Evolutionary conservation across 2,888 invertebrate species (phyloP).

Genomic region (Ophion slaviceki): DNA sequence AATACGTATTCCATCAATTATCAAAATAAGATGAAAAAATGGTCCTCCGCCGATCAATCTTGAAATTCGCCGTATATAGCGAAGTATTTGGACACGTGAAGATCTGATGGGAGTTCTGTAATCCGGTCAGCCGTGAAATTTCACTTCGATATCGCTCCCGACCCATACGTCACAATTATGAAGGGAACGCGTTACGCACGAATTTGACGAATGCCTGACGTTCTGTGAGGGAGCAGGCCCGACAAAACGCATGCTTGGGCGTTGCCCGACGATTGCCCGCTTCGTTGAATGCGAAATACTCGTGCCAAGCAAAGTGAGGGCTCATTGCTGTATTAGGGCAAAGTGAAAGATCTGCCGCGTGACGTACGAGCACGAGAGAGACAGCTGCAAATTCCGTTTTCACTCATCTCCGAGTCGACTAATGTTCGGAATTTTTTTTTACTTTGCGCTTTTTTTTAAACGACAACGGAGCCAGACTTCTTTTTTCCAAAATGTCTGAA

Average conservation of each 20-base stretch:
- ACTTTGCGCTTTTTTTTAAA: too few species aligned
- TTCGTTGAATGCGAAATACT: conserved; percentile 53
- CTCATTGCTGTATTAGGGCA: conserved; percentile 8
- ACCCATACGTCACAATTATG: conserved; percentile 76
- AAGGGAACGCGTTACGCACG: conserved; percentile 60
- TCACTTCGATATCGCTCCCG: conserved; percentile 70
- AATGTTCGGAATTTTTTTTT: too few species aligned
- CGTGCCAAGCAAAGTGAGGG: conserved; percentile 16
- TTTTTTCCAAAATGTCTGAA: too few species aligned
- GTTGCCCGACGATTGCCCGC: conserved; percentile 76
- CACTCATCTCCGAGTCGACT: too few species aligned
- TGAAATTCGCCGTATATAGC: conserved; percentile 17
- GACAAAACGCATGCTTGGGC: conserved; percentile 62
- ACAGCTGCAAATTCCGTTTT: too few species aligned
- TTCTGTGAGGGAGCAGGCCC: conserved; percentile 58
- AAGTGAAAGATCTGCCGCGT: background rate
- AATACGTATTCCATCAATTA: too few species aligned
- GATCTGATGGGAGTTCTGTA: conserved; percentile 59
- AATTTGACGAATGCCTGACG: conserved; percentile 74
- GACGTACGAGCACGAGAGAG: background rate
- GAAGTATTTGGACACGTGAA: conserved; percentile 31
- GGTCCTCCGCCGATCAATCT: background rate
- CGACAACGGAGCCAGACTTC: too few species aligned
- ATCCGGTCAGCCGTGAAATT: conserved; percentile 76
- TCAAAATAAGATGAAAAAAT: too few species aligned